Evolutionary conservation across 1,140 invertebrate species (phyloP), one percentile per base, ranked within the genome.

Genomic region (Apis mellifera): DNA sequence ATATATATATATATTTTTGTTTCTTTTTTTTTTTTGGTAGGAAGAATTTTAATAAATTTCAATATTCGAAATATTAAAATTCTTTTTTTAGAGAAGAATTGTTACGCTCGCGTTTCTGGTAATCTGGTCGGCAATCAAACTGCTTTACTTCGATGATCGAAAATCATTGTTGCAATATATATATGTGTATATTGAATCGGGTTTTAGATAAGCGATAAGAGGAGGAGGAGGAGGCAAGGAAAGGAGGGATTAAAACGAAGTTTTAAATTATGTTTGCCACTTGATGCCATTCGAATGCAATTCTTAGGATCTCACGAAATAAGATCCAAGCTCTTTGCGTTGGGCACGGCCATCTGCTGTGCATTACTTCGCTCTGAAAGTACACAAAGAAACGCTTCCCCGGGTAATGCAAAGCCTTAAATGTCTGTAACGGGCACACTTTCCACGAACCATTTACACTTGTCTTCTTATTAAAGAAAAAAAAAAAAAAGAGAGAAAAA

Each of bases 241-340:
- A 32, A 32, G 32, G 32, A 19, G 26, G 57, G 55, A 77, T 84
- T 87, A 84, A 73, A 77, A 50, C 52, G 21, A 80, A 54, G 55
- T 83, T 86, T 74, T 70, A 79, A 83, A 54, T 86, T 76, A 79
- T 73, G 75, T 84, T 80, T 70, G 72, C 57, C 52, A 76, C 60
- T 87, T 65, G 84, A 84, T 84, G 57, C 70, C 57, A 72, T 76
- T 75, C 70, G 64, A 84, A 74, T 23, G 65, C 72, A 81, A 87
- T 86, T 86, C 82, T 78, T 77, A 78, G 73, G 85, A 86, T 84
- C 82, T 77, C 73, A 77, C 64, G 82, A 84, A 88, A 87, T 76
- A 81, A 88, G 82, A 88, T 88, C 78, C 84, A 72, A 79, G 59
- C 84, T 86, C 85, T 74, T 88, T 75, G 72, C 74, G 75, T 65